Conservation (phyloP, 1,140 invertebrate genomes). For the Leptestheria dahalacensis region DNA sequence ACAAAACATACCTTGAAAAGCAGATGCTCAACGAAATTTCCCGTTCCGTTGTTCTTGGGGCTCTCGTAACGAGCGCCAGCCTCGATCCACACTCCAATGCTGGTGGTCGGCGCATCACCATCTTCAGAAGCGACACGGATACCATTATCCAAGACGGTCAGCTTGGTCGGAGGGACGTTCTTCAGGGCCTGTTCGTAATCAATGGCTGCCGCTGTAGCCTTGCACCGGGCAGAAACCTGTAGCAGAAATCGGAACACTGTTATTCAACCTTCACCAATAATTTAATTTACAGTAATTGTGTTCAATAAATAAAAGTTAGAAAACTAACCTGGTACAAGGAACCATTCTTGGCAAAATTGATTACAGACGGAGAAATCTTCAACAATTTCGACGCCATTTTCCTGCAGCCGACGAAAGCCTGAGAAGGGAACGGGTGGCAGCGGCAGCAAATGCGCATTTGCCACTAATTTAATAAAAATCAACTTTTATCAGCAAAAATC, state of each 20-base stretch:
- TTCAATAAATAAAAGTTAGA: background rate
- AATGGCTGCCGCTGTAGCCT: slow-evolving; percentile 18
- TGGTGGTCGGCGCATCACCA: slow-evolving; percentile 83
- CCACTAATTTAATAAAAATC: too few relatives aligned
- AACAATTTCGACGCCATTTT: slow-evolving; percentile 9
- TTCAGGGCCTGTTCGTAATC: slow-evolving; percentile 31
- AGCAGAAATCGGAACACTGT: background rate
- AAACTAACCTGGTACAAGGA: background rate
- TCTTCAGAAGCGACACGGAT: slow-evolving; percentile 90
- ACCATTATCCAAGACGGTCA: slow-evolving; percentile 75
- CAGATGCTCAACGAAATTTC: slow-evolving; percentile 99
- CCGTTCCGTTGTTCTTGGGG: slow-evolving; percentile 90
- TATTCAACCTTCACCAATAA: background rate
- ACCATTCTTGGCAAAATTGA: slow-evolving; percentile 3
- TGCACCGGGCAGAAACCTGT: slow-evolving; percentile 7
- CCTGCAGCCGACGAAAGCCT: background rate
- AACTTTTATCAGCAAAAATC: too few relatives aligned
- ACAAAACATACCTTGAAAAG: slow-evolving; percentile 68
- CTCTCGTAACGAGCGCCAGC: slow-evolving; percentile 94
- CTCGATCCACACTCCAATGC: slow-evolving; percentile 98
- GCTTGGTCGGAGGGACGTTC: slow-evolving; percentile 81
- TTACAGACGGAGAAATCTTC: background rate
- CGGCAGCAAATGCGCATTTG: background rate
- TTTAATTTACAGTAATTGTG: background rate
- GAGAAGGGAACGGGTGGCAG: background rate